Evolutionary conservation across 2,888 invertebrate species (phyloP), one percentile per base, ranked within the genome.

Genomic region (Brenthis daphne): DNA sequence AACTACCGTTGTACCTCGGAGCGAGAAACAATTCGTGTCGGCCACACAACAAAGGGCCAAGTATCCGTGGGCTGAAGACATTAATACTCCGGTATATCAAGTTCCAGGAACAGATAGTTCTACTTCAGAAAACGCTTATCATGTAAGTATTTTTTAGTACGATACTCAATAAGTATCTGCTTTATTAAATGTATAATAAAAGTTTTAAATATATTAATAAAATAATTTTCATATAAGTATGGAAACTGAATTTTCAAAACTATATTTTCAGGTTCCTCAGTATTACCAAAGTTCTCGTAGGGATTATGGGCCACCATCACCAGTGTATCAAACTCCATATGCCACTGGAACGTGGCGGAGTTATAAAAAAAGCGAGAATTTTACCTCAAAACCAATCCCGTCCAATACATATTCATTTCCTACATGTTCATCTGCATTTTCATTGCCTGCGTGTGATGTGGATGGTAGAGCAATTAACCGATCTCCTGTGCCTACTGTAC

Each of bases 251-350:
- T 48, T 29, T 24, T 8, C 67, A 16, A 37, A 55, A 20, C n/a
- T 29, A 12, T 57, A 48, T 47, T 65, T 87, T 67, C 77, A 92
- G 92, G 82, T 90, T 68, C 91, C 92, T 51, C 89, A 90, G 60
- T 89, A 87, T 74, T 88, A 85, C 71, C 89, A 88, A 78, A 82
- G 83, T 48, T 79, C 84, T 57, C 69, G 80, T 6, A 85, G 86
- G 74, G 86, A 90, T 24, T 90, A 84, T 77, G 89, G 90, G 0
- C 85, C 92, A 5, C 88, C 90, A 12, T 93, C 93, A 1, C 92
- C 93, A 13, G 87, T 92, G 0, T 93, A 93, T 75, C 93, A 93
- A 76, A 83, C 88, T 3, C 93, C 93, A n/a, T 93, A 92, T 76
- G 83, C 80, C 53, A 83, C 82, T 58, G 89, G 88, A 6, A 88